Conservation (phyloP, 2,888 invertebrate species). For the Panopea generosa region DNA sequence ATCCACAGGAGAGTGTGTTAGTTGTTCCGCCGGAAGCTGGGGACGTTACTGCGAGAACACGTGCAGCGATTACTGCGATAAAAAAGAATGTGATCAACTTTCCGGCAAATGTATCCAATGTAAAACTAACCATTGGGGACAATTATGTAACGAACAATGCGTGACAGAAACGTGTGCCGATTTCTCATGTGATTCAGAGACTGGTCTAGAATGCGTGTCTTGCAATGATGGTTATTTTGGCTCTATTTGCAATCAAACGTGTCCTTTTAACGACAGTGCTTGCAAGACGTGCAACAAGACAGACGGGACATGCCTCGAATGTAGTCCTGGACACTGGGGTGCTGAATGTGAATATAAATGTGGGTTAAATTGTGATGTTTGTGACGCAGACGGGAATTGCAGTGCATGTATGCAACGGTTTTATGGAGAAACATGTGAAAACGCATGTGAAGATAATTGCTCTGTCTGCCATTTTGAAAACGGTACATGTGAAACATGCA, state of each 20-base stretch:
- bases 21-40: constrained; percentile 4
- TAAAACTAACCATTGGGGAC: neutral
- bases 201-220: constrained; percentile 1
- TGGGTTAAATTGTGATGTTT: too few species aligned
- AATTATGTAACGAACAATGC: too few species aligned
- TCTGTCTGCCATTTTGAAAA: neutral
- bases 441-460: constrained; percentile 4
- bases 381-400: neutral
- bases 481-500: too few species aligned
- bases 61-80: neutral
- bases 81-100: neutral
- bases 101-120: constrained; percentile 18
- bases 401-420: neutral
- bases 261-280: too few species aligned
- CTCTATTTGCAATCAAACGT: too few species aligned
- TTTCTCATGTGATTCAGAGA: too few species aligned
- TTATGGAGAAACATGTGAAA: constrained; percentile 10
- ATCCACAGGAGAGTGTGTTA: constrained; percentile 2
- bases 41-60: neutral
- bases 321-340: too few species aligned
- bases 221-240: constrained; percentile 7
- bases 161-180: too few species aligned
- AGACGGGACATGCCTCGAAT: too few species aligned
- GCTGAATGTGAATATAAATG: too few species aligned
- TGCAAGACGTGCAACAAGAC: too few species aligned